These are phyloP conservation scores for Chamaea fasciata DNA, from an alignment of 2,113 vertebrate genomes.

Conservation along the genomic window DNA sequence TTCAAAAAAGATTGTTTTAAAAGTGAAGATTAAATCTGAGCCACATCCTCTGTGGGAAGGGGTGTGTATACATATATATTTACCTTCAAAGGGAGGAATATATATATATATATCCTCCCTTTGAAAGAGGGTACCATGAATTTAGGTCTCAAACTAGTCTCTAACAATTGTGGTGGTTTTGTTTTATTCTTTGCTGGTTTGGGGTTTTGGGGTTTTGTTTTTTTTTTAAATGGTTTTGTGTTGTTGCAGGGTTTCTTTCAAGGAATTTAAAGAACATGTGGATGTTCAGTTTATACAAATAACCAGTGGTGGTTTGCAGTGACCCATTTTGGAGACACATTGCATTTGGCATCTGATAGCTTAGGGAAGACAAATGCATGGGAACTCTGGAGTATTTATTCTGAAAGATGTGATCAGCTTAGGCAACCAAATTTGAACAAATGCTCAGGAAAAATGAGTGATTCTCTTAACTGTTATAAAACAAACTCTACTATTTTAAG, in stretches of 20 bases:
- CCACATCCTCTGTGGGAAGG: not conserved
- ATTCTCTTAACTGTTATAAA: not conserved
- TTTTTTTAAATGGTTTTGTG: not conserved
- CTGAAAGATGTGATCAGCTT: not conserved
- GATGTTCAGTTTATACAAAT: not conserved
- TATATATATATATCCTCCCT: not conserved
- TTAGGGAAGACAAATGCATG: not conserved
- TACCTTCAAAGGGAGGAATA: not conserved
- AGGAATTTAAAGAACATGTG: not conserved
- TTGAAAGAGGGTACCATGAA: not conserved
- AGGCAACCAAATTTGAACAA: not conserved
- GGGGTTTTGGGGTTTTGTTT: not conserved
- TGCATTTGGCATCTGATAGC: not conserved
- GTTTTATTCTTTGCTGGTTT: not conserved
- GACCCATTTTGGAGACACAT: not conserved
- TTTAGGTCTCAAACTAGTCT: not conserved
- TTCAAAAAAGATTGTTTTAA: not conserved
- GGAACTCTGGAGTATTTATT: not conserved
- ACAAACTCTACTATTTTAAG: not conserved
- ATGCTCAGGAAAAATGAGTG: not conserved
- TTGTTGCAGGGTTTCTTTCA: not conserved
- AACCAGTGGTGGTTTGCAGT: not conserved
- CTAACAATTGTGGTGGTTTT: not conserved
- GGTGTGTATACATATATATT: not conserved
- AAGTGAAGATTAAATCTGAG: not conserved